These are phyloP conservation scores for Melanotaenia boesemani DNA, from an alignment of 2,797 vertebrate genomes.

Conservation along the genomic window DNA sequence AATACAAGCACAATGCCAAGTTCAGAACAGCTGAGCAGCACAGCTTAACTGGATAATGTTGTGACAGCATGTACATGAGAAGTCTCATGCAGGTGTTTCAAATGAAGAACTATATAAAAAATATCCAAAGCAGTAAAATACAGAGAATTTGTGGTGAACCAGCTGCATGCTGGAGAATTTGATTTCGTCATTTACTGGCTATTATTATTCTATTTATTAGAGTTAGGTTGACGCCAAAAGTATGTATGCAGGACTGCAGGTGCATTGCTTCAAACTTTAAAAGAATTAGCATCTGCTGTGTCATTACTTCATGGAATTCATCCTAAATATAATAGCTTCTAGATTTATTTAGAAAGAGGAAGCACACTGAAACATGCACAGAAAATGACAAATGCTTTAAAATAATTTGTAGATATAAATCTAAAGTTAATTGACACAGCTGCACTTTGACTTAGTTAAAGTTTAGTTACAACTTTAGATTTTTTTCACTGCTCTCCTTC, in stretches of 20 bases:
- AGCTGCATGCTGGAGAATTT: slow-evolving; percentile 20
- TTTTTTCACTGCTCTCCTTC: neutral
- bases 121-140: slow-evolving; percentile 43
- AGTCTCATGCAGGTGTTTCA: slow-evolving; percentile 30
- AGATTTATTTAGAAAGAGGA: neutral
- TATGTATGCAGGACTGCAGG: no score
- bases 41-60: neutral
- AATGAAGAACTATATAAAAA: slow-evolving; percentile 20
- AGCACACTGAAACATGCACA: neutral
- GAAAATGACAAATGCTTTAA: neutral
- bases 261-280: no score
- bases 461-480: neutral
- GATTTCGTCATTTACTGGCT: slow-evolving; percentile 21
- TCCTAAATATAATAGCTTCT: neutral
- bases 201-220: no score
- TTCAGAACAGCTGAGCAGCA: neutral
- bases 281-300: no score
- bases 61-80: neutral
- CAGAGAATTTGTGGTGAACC: slow-evolving; percentile 25
- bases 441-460: neutral
- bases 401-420: neutral
- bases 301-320: neutral
- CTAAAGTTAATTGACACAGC: neutral
- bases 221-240: no score
- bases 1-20: slow-evolving; percentile 1